Evolutionary conservation across 2,888 invertebrate species (phyloP), one percentile per base, ranked within the genome.

Genomic region (Amphipyra berbera): DNA sequence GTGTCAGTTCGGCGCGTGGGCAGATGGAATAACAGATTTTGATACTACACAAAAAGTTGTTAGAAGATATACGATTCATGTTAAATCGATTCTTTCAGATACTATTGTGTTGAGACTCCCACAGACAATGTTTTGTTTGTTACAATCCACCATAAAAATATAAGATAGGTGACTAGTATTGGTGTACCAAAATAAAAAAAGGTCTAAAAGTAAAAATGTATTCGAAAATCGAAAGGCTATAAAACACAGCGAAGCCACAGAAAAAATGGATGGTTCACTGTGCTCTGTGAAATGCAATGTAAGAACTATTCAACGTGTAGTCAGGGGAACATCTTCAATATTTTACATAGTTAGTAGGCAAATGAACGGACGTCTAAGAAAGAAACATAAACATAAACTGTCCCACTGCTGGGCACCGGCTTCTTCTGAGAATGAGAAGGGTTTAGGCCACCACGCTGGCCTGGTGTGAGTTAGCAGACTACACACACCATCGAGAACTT

Each of bases 1-100:
- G 78, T 86, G 82, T 71, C 71, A 76, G 82, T 80, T 78, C 75
- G 88, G 85, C 92, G 88, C 90, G 91, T 92, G 92, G 90, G 86
- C 92, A 90, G 88, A 86, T 93, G 93, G 71, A 89, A 91, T 84
- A 93, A 91, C 87, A 90, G 60, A 80, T 65, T 76, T 68, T 69
- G 68, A 74, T 76, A 55, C 55, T 44, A 58, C 41, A 66, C 68
- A 65, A 70, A 73, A 73, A 81, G 55, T 68, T 68, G 64, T 79
- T 73, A 72, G 62, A 66, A 69, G 54, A 73, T 64, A 63, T 63
- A 66, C 52, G 58, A 44, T 13, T 49, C 14, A 27, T 46, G 53
- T 65, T 62, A 59, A 57, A 48, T 63, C 14, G 42, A 60, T 54
- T 61, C 41, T 52, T 62, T 54, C 50, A 38, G 65, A 53, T 68